Evolutionary conservation across 2,113 vertebrate species (phyloP).

Genomic region (Ibidorhyncha struthersii): DNA sequence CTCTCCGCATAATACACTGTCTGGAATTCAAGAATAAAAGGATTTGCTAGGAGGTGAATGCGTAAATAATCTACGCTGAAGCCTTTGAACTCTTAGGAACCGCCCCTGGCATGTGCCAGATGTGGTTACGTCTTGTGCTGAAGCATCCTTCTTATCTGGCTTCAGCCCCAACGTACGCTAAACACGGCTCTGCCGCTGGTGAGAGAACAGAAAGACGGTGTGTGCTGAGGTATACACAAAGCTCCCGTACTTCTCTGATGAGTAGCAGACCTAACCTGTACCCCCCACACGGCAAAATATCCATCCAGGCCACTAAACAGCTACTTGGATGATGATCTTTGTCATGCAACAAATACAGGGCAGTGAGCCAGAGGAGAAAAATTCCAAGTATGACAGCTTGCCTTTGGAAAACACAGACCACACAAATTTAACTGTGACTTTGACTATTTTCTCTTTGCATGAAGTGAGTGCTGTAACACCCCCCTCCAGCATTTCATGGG

Average conservation of each 20-base stretch:
- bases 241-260: neutral
- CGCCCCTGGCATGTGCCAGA: slow-evolving; percentile 42
- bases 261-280: neutral
- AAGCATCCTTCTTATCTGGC: neutral
- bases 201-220: neutral
- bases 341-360: neutral
- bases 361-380: neutral
- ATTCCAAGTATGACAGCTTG: neutral
- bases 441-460: neutral
- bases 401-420: slow-evolving; percentile 13
- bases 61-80: neutral
- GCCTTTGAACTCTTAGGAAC: slow-evolving; percentile 52
- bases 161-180: neutral
- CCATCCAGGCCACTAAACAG: neutral
- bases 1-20: neutral
- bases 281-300: neutral
- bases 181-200: neutral
- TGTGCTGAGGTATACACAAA: neutral
- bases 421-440: neutral
- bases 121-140: neutral
- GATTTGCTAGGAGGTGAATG: slow-evolving; percentile 44
- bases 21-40: slow-evolving; percentile 45
- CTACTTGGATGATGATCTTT: neutral
- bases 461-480: slow-evolving; percentile 14
- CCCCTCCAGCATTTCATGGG: slow-evolving; percentile 37